Evolutionary conservation across 1,140 invertebrate genomes (phyloP).

Genomic region (Lamellibrachia luymesi): DNA sequence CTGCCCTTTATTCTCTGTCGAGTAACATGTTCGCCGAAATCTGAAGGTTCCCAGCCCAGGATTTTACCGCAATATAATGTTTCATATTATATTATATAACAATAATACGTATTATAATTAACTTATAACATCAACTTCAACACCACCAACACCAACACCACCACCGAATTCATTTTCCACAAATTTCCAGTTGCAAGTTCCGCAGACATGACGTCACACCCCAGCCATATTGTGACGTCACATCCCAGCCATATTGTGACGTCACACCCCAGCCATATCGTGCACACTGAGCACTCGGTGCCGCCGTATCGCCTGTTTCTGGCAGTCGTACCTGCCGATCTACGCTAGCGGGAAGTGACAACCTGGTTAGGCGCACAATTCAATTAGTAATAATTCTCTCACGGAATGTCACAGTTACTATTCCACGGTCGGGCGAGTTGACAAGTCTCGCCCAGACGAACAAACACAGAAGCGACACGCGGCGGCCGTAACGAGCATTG

Average conservation of each 20-base stretch:
- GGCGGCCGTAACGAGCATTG: not conserved
- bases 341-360: not conserved
- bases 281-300: not conserved
- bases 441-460: not conserved
- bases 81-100: too few species aligned
- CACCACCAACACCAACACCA: too few species aligned
- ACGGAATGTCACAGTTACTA: not conserved
- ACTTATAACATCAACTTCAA: too few species aligned
- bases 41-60: too few species aligned
- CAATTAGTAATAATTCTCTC: not conserved
- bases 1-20: too few species aligned
- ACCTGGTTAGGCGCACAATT: not conserved
- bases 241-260: not conserved
- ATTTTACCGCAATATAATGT: too few species aligned
- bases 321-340: too few species aligned
- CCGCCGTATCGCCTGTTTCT: not conserved
- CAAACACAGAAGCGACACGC: conserved; percentile 3
- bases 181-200: not conserved
- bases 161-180: too few species aligned
- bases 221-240: not conserved
- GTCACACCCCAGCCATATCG: not conserved
- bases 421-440: not conserved
- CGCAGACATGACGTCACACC: not conserved
- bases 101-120: too few species aligned
- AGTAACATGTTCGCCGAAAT: too few species aligned